Evolutionary conservation across 2,888 invertebrate genomes (phyloP), one percentile per base, ranked within the genome.

Genomic region (Geotrupes spiniger): DNA sequence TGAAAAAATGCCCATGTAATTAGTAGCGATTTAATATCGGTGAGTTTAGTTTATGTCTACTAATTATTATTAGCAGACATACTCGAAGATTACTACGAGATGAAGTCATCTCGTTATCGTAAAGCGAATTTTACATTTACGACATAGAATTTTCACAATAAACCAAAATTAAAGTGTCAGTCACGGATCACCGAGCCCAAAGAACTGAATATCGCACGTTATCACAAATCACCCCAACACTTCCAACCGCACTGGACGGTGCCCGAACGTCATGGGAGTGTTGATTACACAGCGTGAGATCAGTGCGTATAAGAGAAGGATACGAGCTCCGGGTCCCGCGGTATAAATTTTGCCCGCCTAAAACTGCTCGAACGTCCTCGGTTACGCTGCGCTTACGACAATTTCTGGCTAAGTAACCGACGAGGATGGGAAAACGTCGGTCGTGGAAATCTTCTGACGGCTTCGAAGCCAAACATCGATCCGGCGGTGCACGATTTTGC

Each of bases 301-400:
- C 57, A 58, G 54, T 56, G 49, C 53, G 51, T 57, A 51, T 40
- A 52, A 51, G 53, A 54, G 54, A 46, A 59, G 51, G 54, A 56
- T 47, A 54, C 46, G 40, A 55, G 60, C 59, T 60, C 61, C 58
- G 53, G 59, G 57, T 58, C 56, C 54, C 42, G 57, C 42, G 46
- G 38, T 49, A 36, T 40, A 27, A 36, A 50, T 31, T 28, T 43
- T 36, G 12, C 21, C 16, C 17, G 29, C 14, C 25, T 26, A 36
- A 10, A 40, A 44, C 45, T 29, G 36, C 33, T 43, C 42, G 42
- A 33, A 36, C 41, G 44, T 47, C 40, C 40, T 25, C 51, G 45
- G 46, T 38, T 44, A 17, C 26, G 45, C 38, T 17, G 38, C 42
- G 17, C 42, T 31, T 36, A 14, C 9, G 15, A 36, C 12, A 8